Base-by-base conservation (phyloP, 2,113 vertebrate genomes). In the Craseonycteris thonglongyai region DNA sequence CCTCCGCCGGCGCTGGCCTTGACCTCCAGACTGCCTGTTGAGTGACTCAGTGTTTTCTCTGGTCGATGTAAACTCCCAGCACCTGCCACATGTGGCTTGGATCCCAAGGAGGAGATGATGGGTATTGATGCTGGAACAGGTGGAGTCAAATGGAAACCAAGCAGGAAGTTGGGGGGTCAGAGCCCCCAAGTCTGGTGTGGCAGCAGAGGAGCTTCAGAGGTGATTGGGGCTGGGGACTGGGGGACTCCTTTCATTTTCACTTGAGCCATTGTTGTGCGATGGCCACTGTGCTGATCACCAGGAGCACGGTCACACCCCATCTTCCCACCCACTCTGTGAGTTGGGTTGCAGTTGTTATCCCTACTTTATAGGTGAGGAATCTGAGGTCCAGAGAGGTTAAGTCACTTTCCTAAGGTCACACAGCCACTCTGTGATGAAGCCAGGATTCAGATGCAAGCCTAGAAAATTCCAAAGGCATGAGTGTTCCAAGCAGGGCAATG, bases 301-400 rank as follows among this genome's bases (percentile, higher is more conserved):
- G 3, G 33, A 2, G 3, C 0, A 0, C 10, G 2, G 1, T 54
- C 42, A 7, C 24, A 1, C 2, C 0, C 4, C 2, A 2, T 40
- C 51, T 33, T 71, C 63, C 24, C 21, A 3, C 0, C 68, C 38
- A 6, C 30, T 7, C 30, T 42, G 1, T 3, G 54, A 63, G 47
- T 15, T 56, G 22, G 6, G n/a, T n/a, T 16, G 14, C 0, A 6
- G 2, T 7, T 4, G 35, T 30, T 9, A 18, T 28, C 7, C 4
- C 26, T 33, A 22, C 87, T 56, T 28, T 18, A 9, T 9, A 51
- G 80, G 6, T 7, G 42, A 83, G 68, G 7, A 88, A n/a, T 49
- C 38, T 8, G 21, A 66, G 33, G 65, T n/a, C 35, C 79, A 40
- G 79, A 83, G 86, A 82, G 90, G 51, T 33, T 12, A 22, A 94